These are phyloP conservation scores for Mobula birostris DNA, from an alignment of 2,113 vertebrate species.

Conservation along the genomic window DNA sequence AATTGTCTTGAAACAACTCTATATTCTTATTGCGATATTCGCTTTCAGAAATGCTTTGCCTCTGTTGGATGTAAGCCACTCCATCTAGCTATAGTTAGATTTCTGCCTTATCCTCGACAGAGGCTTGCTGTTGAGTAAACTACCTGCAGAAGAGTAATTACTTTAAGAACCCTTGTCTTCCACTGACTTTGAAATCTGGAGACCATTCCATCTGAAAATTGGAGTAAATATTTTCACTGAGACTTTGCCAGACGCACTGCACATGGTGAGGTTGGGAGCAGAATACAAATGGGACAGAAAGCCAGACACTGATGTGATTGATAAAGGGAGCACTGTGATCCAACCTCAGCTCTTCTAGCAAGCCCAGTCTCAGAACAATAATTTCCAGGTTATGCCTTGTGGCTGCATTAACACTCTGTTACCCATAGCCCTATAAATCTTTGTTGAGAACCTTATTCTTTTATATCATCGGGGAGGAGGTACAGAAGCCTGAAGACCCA, in stretches of 20 bases:
- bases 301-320: conserved; percentile 21
- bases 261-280: not conserved
- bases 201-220: not conserved
- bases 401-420: not conserved
- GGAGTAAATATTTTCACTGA: not conserved
- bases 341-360: not conserved
- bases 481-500: too few relatives aligned
- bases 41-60: not conserved
- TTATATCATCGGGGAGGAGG: too few relatives aligned
- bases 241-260: not conserved
- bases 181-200: conserved; percentile 16
- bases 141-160: not conserved
- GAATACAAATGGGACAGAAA: conserved; percentile 6
- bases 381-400: not conserved
- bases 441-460: too few relatives aligned
- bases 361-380: not conserved
- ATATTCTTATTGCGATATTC: not conserved
- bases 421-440: not conserved
- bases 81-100: not conserved
- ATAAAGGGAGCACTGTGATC: not conserved
- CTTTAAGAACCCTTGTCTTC: not conserved
- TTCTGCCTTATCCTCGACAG: not conserved
- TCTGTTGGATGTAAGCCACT: not conserved
- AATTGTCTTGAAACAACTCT: not conserved
- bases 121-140: not conserved